Evolutionary conservation across 2,888 invertebrate species (phyloP), one percentile per base, ranked within the genome.

Genomic region (Silvanus unidentatus): DNA sequence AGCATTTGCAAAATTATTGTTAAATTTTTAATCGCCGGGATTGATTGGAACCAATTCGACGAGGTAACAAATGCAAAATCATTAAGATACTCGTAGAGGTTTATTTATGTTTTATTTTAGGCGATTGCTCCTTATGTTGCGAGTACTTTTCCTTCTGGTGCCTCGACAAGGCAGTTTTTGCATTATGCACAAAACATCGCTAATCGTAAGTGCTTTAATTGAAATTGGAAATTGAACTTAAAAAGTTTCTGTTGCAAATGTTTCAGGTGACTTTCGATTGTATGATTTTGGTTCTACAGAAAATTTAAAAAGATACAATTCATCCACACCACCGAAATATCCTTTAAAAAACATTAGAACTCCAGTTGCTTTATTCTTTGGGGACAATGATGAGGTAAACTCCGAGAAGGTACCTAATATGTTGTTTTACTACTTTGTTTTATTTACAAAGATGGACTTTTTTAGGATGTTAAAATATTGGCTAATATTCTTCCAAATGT

Each of bases 91-190:
- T 37, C 3, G 5, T 37, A 4, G 10, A 10, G 14, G 8, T 5
- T 37, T 5, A 37, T 11, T 5, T 13, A 12, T n/a, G 32, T 8
- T 5, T 8, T 32, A 32, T 64, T 68, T 2, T 65, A 86, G 81
- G 82, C 82, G 1, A 76, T 85, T 72, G 53, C 88, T 16, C 84
- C 86, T 0, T 79, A 83, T 0, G 80, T 84, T 44, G 59, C 82
- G n/a, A 79, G 78, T 0, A 84, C 86, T 55, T 68, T 75, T 0
- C 87, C 88, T 1, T 84, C 86, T 1, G 87, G 88, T 2, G 47
- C 54, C 27, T 76, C 86, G 1, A 76, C 79, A 1, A 77, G 78
- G 56, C 86, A 87, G 64, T 67, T 87, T n/a, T 72, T 79, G 5
- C 88, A 89, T 65, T 88, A 78, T 61, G 80, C 75, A 0, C 88